Evolutionary conservation across 2,797 vertebrate genomes (phyloP).

Genomic region (Hapalemur alaotrensis): DNA sequence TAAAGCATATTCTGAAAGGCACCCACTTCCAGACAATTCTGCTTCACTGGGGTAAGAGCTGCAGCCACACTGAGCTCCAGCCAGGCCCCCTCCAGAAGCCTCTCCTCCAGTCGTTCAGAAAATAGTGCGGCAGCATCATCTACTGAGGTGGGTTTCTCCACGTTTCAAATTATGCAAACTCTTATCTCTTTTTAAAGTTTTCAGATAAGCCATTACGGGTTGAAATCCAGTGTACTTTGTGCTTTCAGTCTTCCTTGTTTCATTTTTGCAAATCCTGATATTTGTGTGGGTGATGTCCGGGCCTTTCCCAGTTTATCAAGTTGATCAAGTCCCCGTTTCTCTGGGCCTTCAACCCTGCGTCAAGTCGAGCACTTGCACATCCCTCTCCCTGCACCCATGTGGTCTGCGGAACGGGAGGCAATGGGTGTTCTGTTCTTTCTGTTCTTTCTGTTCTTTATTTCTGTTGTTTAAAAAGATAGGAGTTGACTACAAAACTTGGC

Average conservation of each 20-base stretch:
- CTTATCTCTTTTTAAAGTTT: background rate
- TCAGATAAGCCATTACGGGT: background rate
- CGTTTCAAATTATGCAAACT: background rate
- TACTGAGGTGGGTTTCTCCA: no score
- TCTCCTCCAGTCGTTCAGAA: background rate
- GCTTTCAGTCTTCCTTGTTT: background rate
- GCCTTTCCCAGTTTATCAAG: background rate
- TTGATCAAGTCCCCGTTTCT: background rate
- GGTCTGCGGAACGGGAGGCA: fast-evolving
- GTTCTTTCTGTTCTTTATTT: no score
- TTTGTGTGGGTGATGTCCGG: background rate
- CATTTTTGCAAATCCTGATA: background rate
- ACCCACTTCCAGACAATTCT: background rate
- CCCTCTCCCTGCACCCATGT: fast-evolving
- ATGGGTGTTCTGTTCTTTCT: fast-evolving
- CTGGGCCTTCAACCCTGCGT: background rate
- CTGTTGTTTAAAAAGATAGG: background rate
- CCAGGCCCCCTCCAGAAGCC: background rate
- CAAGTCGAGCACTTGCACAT: fast-evolving
- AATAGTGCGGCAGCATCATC: background rate
- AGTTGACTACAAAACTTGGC: background rate
- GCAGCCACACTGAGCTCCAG: fast-evolving
- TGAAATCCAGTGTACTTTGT: background rate
- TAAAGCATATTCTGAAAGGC: background rate
- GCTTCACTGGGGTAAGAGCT: background rate